Conservation (phyloP, 2,888 invertebrate species). For the Liposcelis brunnea region DNA sequence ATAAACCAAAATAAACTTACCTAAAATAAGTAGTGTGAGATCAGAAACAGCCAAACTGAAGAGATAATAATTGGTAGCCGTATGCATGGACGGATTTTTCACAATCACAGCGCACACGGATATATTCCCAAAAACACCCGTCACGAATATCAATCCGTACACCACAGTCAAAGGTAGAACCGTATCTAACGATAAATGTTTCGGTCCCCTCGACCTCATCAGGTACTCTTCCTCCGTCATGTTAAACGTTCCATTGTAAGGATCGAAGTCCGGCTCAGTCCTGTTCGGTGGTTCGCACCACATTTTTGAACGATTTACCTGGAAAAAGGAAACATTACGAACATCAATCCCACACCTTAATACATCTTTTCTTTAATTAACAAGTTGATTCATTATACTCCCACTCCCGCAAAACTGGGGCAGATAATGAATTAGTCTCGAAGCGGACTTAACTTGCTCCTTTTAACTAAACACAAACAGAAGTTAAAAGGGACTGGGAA, state of each 20-base stretch:
- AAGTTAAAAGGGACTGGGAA: too few species aligned
- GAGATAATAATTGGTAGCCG: constrained; percentile 81
- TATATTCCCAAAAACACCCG: constrained; percentile 68
- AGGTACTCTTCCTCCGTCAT: constrained; percentile 43
- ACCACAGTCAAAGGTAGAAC: constrained; percentile 40
- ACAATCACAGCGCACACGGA: constrained; percentile 73
- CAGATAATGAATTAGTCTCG: too few species aligned
- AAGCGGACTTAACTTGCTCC: too few species aligned
- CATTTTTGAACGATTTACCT: too few species aligned
- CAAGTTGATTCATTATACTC: too few species aligned
- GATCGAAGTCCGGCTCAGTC: not conserved
- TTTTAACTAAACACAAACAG: too few species aligned
- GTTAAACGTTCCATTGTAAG: too few species aligned
- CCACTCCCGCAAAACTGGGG: too few species aligned
- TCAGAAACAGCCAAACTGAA: constrained; percentile 81
- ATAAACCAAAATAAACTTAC: constrained; percentile 38
- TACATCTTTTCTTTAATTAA: too few species aligned
- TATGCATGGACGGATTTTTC: constrained; percentile 64
- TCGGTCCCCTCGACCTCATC: constrained; percentile 39
- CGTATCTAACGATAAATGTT: constrained; percentile 35
- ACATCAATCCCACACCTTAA: too few species aligned
- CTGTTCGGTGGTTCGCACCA: too few species aligned
- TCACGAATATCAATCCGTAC: constrained; percentile 59
- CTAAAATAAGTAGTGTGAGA: constrained; percentile 58
- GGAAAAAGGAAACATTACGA: too few species aligned